phyloP scores from a whole-genome alignment of 2,113 vertebrate genomes.

The Callipepla squamata region DNA sequence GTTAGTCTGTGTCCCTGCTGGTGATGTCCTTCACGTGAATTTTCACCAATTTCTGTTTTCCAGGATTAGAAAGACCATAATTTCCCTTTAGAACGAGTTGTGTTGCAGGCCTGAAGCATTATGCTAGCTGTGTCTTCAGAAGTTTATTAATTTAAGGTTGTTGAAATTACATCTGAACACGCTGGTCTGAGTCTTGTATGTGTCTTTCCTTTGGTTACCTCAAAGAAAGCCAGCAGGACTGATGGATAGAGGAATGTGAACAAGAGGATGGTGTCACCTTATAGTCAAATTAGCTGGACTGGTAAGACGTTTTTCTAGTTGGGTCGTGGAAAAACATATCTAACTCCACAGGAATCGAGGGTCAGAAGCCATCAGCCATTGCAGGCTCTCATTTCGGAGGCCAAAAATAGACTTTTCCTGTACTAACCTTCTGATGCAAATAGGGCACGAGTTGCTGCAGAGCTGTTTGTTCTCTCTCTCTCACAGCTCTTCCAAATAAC shows the following conservation, averaged over 20 bases:
- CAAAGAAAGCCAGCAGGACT: not conserved
- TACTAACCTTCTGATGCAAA: not conserved
- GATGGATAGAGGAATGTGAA: not conserved
- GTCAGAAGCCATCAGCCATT: not conserved
- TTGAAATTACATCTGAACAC: not conserved
- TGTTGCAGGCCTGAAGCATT: not conserved
- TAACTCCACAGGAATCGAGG: not conserved
- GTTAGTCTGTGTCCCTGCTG: not conserved
- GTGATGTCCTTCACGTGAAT: not conserved
- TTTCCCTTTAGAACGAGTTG: not conserved
- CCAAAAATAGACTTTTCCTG: not conserved
- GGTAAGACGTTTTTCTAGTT: not conserved
- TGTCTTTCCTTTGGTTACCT: not conserved
- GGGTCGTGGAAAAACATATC: not conserved
- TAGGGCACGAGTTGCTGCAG: not conserved
- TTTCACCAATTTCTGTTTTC: not conserved
- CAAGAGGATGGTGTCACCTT: not conserved
- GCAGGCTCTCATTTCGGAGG: not conserved
- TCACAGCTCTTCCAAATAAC: not conserved
- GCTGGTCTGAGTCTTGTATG: accelerated
- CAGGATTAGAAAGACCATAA: not conserved
- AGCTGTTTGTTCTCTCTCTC: not conserved
- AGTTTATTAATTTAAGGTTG: accelerated
- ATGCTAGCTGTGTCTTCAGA: not conserved
- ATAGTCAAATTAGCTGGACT: not conserved